Conservation (phyloP, 2,113 vertebrate species). For the Amblyornis subalaris region DNA sequence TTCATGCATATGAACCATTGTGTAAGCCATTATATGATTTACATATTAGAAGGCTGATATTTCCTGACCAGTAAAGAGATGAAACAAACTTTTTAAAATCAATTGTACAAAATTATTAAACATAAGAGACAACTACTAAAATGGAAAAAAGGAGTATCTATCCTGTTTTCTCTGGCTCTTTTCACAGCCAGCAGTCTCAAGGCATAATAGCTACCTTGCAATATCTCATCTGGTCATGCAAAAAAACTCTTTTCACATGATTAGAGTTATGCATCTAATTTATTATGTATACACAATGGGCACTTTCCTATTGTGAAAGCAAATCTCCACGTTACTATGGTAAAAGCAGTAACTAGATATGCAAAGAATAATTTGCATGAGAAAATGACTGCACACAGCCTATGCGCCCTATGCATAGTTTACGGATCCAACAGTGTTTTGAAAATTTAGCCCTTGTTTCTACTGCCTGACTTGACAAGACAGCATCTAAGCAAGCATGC, state of each 20-base stretch:
- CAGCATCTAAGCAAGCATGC: neutral
- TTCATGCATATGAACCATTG: neutral
- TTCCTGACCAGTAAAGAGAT: neutral
- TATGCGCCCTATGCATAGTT: neutral
- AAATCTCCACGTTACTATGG: neutral
- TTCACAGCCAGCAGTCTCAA: neutral
- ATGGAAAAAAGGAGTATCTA: neutral
- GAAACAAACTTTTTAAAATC: neutral
- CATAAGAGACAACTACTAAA: neutral
- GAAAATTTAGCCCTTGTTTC: neutral
- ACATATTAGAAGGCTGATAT: neutral
- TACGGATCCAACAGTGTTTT: neutral
- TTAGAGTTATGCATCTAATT: neutral
- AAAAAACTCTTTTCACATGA: neutral
- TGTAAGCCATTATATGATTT: neutral
- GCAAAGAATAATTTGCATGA: neutral
- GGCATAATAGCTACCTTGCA: neutral
- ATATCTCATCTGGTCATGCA: neutral
- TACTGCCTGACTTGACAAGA: neutral
- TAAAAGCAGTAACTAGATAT: neutral
- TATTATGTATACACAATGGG: neutral
- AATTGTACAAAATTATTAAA: neutral
- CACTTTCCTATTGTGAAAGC: neutral
- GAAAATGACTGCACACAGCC: neutral
- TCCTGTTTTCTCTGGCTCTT: neutral